phyloP scores from a whole-genome alignment of 2,888 invertebrate species.

The Cryptocheilus praepositus region DNA sequence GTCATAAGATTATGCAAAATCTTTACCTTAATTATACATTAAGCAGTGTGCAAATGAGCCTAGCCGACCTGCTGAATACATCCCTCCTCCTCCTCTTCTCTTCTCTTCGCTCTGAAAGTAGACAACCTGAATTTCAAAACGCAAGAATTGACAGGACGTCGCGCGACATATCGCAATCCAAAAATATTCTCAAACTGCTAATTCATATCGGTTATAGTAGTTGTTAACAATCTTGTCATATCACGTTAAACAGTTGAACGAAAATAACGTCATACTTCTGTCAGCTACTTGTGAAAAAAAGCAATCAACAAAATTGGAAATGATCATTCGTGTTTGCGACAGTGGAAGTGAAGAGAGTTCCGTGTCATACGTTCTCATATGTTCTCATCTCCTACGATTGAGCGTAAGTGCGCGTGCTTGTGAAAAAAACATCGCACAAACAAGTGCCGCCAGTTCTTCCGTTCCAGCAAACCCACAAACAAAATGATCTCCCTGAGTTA shows the following conservation, averaged over 20 bases:
- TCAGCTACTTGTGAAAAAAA: slow-evolving; percentile 40
- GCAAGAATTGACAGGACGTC: slow-evolving; percentile 13
- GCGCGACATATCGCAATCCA: slow-evolving; percentile 19
- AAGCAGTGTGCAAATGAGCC: slow-evolving; percentile 63
- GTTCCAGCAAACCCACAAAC: slow-evolving; percentile 27
- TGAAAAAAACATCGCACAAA: too few relatives aligned
- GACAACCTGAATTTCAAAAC: slow-evolving; percentile 59
- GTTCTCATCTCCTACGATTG: too few relatives aligned
- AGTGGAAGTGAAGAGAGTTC: slow-evolving; percentile 24
- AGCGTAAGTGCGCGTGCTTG: too few relatives aligned
- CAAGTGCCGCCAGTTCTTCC: not conserved
- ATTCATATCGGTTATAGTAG: slow-evolving; percentile 37
- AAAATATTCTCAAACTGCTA: slow-evolving; percentile 31
- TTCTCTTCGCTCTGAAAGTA: slow-evolving; percentile 69
- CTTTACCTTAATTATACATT: slow-evolving; percentile 72
- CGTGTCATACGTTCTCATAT: not conserved
- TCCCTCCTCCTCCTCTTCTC: slow-evolving; percentile 25
- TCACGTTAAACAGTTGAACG: slow-evolving; percentile 26
- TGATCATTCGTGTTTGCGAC: slow-evolving; percentile 35
- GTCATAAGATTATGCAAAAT: slow-evolving; percentile 71
- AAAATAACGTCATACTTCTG: slow-evolving; percentile 40
- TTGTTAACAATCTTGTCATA: slow-evolving; percentile 42
- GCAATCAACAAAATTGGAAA: slow-evolving; percentile 31
- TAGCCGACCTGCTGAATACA: slow-evolving; percentile 51
- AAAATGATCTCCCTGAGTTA: slow-evolving; percentile 27